A percentile compares a stretch with the other conserved stretches of the same genome.
Conservation (phyloP, 1,140 invertebrate genomes). For the Tribolium madens region DNA sequence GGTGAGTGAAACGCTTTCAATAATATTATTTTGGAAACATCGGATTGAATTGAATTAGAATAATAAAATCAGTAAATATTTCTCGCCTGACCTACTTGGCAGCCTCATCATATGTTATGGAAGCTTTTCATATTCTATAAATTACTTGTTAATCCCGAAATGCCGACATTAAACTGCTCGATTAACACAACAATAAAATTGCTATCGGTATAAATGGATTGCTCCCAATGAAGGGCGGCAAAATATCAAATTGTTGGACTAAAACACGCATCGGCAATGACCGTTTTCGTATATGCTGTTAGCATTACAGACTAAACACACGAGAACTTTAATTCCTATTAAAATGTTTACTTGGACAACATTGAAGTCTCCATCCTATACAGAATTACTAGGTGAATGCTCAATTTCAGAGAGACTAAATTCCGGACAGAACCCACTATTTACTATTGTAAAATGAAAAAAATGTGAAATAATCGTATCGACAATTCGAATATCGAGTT, state of each 20-base stretch:
- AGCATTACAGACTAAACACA: constrained; percentile 34
- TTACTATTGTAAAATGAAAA: not conserved
- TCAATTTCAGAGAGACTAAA: constrained; percentile 9
- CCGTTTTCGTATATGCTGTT: constrained; percentile 24
- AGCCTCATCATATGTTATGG: constrained; percentile 7
- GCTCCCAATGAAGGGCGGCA: constrained; percentile 20
- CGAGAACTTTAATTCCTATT: constrained; percentile 42
- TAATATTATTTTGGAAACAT: not conserved
- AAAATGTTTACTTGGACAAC: constrained; percentile 33
- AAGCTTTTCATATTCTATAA: constrained; percentile 35
- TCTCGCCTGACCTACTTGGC: constrained; percentile 8
- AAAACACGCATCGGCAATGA: constrained; percentile 14
- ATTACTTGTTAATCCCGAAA: constrained; percentile 39
- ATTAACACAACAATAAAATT: constrained; percentile 44
- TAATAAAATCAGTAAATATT: constrained; percentile 14
- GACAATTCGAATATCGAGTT: not conserved
- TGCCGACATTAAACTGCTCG: constrained; percentile 38
- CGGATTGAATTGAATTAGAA: not conserved
- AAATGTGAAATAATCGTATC: too few species aligned
- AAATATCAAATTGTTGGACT: constrained; percentile 4
- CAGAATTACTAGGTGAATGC: not conserved
- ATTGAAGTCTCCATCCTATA: constrained; percentile 16
- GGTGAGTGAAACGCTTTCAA: constrained; percentile 1
- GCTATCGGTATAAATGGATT: constrained; percentile 39
- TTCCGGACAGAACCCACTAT: not conserved